Percentiles rank a stretch among this genome's conserved stretches.
phyloP scores from a whole-genome alignment of 2,797 vertebrate genomes.

The Toxotes lorentzi region DNA sequence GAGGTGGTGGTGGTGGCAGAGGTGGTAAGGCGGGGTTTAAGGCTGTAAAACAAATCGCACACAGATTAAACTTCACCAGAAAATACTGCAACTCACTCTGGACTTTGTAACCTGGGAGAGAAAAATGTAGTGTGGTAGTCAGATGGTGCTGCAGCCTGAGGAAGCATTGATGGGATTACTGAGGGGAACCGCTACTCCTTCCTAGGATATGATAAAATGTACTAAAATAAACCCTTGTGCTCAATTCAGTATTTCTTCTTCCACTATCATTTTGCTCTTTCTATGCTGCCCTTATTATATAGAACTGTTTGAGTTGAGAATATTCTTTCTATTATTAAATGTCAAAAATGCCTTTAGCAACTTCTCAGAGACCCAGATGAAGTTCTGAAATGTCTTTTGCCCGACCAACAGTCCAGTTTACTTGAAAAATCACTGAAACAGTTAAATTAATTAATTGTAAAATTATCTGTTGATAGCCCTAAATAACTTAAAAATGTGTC shows the following conservation, averaged over 20 bases:
- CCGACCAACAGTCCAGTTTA: background rate
- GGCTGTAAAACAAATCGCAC: constrained; percentile 66
- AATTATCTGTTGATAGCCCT: background rate
- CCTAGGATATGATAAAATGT: background rate
- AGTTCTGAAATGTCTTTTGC: background rate
- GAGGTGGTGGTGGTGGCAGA: background rate
- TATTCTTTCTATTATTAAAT: background rate
- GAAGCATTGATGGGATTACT: background rate
- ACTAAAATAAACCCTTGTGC: background rate
- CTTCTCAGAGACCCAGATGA: background rate
- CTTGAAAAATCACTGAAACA: background rate
- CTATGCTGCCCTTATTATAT: background rate
- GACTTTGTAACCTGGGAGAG: constrained; percentile 69
- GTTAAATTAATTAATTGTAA: background rate
- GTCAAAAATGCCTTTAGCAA: background rate
- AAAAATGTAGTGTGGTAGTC: constrained; percentile 15
- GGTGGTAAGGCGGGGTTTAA: constrained; percentile 13
- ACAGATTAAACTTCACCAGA: constrained; percentile 72
- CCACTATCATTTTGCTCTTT: background rate
- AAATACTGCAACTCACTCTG: constrained; percentile 49
- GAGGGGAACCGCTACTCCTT: background rate
- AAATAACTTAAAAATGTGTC: background rate
- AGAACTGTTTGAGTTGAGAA: background rate
- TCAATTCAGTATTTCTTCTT: background rate
- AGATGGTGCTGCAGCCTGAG: constrained; percentile 4